Base-by-base conservation (phyloP, 2,113 vertebrate genomes). In the Cepphus grylle region DNA sequence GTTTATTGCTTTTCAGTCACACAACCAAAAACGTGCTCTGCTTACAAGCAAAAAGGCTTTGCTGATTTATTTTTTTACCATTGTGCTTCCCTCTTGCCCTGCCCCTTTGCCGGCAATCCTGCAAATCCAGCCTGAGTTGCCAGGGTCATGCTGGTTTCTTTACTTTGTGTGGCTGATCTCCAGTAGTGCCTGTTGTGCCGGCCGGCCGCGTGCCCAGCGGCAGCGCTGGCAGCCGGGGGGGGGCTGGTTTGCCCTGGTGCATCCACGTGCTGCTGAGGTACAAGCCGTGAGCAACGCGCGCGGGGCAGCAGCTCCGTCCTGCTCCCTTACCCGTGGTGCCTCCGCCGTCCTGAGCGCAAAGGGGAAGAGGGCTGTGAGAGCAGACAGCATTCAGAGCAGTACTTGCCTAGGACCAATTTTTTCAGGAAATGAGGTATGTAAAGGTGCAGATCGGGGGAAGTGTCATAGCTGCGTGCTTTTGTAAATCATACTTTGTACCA, bases 191-290 rank as follows among this genome's bases (percentile, higher is more conserved):
- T 25, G 16, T 49, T 52, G 47, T 79, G 73, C 18, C 42, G 56
- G 61, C 25, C 43, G 56, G 30, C 27, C 12, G 11, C n/a, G 15
- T n/a, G 50, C 58, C 56, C 17, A 10, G 18, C 29, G 34, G 32
- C 32, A 26, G 13, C 23, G 32, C 50, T 67, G 40, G 58, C 23
- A 62, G 34, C 32, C 55, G 29, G 25, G 29, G 5, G 5, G 38
- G 34, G 71, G 58, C 49, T 70, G n/a, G 8, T 80, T 56, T 80
- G 62, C 25, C 27, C 70, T 0, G 0, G 40, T 10, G 6, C 34
- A 9, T 34, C 59, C 3, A 0, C 2, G 1, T 42, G 25, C 11
- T 26, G 59, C 55, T 53, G 18, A 19, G 55, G 40, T 38, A 59
- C 34, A 13, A 80, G 30, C 50, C 1, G 1, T 27, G 34, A 53